These are phyloP conservation scores for Thyatira batis DNA, from an alignment of 2,888 invertebrate species.

Conservation along the genomic window DNA sequence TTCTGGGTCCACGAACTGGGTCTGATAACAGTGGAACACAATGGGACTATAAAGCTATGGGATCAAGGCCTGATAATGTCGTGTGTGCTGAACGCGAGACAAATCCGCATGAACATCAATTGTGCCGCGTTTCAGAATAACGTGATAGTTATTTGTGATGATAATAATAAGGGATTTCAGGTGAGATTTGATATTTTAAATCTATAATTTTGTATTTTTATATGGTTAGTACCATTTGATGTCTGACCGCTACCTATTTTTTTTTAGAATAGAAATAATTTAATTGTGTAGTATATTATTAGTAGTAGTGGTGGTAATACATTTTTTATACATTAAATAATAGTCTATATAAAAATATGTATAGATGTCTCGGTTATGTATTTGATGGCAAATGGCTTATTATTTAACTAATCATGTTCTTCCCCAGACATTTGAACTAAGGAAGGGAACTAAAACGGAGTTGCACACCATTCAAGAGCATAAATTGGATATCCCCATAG, in stretches of 20 bases:
- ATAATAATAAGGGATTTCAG: slow-evolving; percentile 61
- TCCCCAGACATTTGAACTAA: slow-evolving; percentile 60
- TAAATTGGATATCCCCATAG: slow-evolving; percentile 60
- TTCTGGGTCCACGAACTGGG: slow-evolving; percentile 59
- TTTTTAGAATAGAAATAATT: too few species aligned
- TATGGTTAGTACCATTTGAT: too few species aligned
- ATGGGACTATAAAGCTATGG: slow-evolving; percentile 71
- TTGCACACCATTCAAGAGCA: slow-evolving; percentile 56
- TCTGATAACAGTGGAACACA: slow-evolving; percentile 65
- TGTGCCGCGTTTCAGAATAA: slow-evolving; percentile 63
- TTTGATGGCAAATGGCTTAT: too few species aligned
- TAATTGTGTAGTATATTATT: too few species aligned
- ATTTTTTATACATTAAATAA: too few species aligned
- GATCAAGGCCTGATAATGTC: slow-evolving; percentile 48
- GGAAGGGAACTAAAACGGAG: slow-evolving; percentile 34
- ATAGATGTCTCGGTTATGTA: too few species aligned
- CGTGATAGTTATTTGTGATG: slow-evolving; percentile 66
- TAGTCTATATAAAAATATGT: too few species aligned
- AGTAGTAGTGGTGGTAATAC: too few species aligned
- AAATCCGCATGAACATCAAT: slow-evolving; percentile 51
- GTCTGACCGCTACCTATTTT: too few species aligned
- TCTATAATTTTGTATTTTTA: neutral
- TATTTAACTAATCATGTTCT: neutral
- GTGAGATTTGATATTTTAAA: slow-evolving; percentile 31
- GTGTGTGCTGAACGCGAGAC: slow-evolving; percentile 60